phyloP scores from a whole-genome alignment of 2,113 vertebrate species.

The Asarcornis scutulata region DNA sequence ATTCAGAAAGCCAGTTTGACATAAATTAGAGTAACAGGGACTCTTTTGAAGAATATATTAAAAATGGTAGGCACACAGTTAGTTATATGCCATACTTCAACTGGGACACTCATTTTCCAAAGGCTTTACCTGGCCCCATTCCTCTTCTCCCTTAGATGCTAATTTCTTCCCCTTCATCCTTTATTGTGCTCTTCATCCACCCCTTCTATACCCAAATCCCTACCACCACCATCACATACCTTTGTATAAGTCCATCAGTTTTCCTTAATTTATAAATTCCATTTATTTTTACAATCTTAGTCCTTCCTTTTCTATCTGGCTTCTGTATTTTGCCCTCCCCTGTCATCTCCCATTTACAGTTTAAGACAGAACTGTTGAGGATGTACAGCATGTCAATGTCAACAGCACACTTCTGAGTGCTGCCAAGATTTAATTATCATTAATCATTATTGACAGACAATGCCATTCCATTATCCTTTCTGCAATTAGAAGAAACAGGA shows the following conservation, averaged over 20 bases:
- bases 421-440: neutral
- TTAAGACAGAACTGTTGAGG: neutral
- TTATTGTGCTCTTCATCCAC: neutral
- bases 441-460: neutral
- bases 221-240: neutral
- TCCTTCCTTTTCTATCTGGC: neutral
- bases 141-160: neutral
- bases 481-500: neutral
- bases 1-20: neutral
- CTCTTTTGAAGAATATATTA: neutral
- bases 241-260: neutral
- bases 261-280: neutral
- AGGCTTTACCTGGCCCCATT: neutral
- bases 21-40: neutral
- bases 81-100: neutral
- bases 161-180: neutral
- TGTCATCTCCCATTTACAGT: neutral
- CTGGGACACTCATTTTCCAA: neutral
- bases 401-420: neutral
- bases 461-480: neutral
- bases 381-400: neutral
- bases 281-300: neutral
- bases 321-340: neutral
- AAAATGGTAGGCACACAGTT: neutral
- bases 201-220: neutral